These are phyloP conservation scores for Coremacera marginata DNA, from an alignment of 2,888 invertebrate species.

Conservation along the genomic window DNA sequence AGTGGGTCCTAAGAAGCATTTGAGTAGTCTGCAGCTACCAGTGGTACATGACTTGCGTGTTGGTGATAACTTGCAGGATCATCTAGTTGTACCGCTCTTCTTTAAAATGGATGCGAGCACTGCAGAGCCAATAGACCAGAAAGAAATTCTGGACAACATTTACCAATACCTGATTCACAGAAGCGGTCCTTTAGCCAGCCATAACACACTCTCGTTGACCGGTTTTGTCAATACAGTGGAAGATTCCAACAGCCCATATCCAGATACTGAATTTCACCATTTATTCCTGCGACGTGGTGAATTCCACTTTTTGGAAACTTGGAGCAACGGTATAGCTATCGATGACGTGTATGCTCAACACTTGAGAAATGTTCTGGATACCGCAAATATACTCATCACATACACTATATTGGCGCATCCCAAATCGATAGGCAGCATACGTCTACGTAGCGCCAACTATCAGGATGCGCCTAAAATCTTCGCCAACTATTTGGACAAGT, in stretches of 20 bases:
- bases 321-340: slow-evolving; percentile 39
- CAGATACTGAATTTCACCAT: slow-evolving; percentile 71
- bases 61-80: slow-evolving; percentile 83
- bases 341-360: slow-evolving; percentile 30
- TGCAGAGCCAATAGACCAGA: slow-evolving; percentile 21
- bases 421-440: slow-evolving; percentile 72
- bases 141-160: slow-evolving; percentile 44
- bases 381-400: slow-evolving; percentile 60
- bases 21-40: slow-evolving; percentile 48
- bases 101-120: slow-evolving; percentile 61
- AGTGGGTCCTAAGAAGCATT: slow-evolving; percentile 51
- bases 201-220: slow-evolving; percentile 65
- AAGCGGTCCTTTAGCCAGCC: slow-evolving; percentile 47
- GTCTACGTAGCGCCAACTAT: slow-evolving; percentile 72
- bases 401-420: slow-evolving; percentile 69
- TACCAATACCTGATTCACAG: slow-evolving; percentile 66
- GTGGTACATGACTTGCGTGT: slow-evolving; percentile 68
- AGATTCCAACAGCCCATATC: slow-evolving; percentile 66
- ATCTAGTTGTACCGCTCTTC: slow-evolving; percentile 72
- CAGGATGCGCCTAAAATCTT: slow-evolving; percentile 74
- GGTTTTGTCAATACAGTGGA: slow-evolving; percentile 71
- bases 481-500: slow-evolving; percentile 75
- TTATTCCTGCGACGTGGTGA: slow-evolving; percentile 53
- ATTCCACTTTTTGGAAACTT: slow-evolving; percentile 55
- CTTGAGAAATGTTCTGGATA: slow-evolving; percentile 7